Base-by-base conservation (phyloP, 2,888 invertebrate genomes). In the Drosophila cracens region DNA sequence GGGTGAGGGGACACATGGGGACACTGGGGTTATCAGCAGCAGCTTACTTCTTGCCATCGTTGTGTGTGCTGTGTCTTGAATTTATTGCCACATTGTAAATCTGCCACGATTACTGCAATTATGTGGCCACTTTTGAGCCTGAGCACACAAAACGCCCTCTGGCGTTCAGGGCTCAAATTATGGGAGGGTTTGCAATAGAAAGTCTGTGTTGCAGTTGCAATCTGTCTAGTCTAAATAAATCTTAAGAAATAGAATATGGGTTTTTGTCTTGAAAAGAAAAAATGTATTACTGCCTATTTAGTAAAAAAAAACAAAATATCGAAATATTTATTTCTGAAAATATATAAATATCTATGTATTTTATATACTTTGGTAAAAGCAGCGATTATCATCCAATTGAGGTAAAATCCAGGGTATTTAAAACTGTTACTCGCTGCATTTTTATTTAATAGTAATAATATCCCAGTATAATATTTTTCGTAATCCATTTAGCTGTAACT, bases 1-100 rank as follows among this genome's bases (percentile, higher is more conserved):
- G 25, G 59, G 18, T 13, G 10, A 11, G 13, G 48, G 4, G 2
- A 13, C 2, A 46, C 25, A 46, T 16, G 7, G 46, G 25, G 46
- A 8, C 46, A 16, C 25, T 46, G 58, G 49, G 49, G 34, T 40
- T 38, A 54, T 27, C 27, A 33, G 43, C 49, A 54, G 54, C 46
- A 48, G 60, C 38, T 43, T 29, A 38, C 77, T 79, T 83, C 67
- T 74, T 57, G 65, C 43, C 68, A 79, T 74, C 74, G 75, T 61
- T 60, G 54, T 51, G 53, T 40, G 46, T n/a, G 61, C 61, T 76
- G 65, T 74, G 52, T 46, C 38, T 54, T 72, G 81, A 77, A 83
- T 83, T 84, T 84, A 83, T 84, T 83, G 70, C 75, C 72, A 85
- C 80, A 85, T 81, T 74, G 79, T 73, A 79, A 72, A 74, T 81